A percentile compares a stretch with the other conserved stretches of the same genome.
These are phyloP conservation scores for Sabatieria punctata DNA, from an alignment of 2,888 invertebrate genomes.

Conservation along the genomic window DNA sequence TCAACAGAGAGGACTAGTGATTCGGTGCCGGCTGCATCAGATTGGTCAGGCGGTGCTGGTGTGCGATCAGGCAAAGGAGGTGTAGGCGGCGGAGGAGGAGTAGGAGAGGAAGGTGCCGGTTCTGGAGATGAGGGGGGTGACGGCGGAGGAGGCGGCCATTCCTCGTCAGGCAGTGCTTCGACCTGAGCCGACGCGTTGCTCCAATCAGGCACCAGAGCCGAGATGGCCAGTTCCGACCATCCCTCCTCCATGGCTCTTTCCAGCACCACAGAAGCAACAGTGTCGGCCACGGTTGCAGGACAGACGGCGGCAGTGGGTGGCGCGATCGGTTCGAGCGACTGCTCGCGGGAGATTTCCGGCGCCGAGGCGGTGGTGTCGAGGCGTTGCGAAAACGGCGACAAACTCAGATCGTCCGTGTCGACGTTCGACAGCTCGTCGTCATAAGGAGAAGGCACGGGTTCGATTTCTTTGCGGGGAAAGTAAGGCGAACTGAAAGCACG, in stretches of 20 bases:
- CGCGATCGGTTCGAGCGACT: neutral
- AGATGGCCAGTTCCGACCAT: neutral
- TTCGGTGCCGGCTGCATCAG: too few species aligned
- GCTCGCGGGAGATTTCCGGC: neutral
- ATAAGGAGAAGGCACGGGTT: conserved; percentile 3
- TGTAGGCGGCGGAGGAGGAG: neutral
- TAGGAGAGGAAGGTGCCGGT: neutral
- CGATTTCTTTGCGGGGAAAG: neutral
- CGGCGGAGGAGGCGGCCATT: neutral
- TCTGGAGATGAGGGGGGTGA: too few species aligned
- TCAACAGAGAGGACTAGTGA: too few species aligned
- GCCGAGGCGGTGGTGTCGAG: neutral
- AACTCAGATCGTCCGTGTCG: neutral
- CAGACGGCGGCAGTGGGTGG: neutral
- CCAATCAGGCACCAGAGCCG: too few species aligned
- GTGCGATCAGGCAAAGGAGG: too few species aligned
- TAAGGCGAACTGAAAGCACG: conserved; percentile 5
- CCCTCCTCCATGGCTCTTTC: neutral
- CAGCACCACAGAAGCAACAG: neutral
- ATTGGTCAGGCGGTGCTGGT: too few species aligned
- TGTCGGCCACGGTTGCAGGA: neutral
- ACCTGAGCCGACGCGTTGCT: too few species aligned
- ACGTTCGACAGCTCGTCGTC: conserved; percentile 4
- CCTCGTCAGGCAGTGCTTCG: too few species aligned
- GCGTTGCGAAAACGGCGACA: neutral